A percentile compares a stretch with the other conserved stretches of the same genome.
Evolutionary conservation across 2,797 vertebrate genomes (phyloP).

Genomic region (Eulemur albifrons): DNA sequence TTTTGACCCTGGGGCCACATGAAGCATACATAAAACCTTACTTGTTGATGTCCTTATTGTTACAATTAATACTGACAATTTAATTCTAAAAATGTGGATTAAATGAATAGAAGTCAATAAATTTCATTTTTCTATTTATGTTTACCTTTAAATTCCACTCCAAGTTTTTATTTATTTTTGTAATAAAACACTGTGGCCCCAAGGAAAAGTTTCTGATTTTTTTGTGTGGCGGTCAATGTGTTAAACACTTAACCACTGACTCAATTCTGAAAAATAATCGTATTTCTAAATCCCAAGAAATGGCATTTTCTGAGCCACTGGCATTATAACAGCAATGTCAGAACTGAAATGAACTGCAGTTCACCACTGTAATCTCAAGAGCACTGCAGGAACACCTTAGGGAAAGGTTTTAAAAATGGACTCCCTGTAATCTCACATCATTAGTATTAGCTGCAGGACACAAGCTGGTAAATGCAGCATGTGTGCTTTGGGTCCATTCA

Average conservation of each 20-base stretch:
- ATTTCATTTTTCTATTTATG: no score
- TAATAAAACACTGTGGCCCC: no score
- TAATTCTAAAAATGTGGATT: no score
- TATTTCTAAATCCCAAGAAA: slow-evolving; percentile 33
- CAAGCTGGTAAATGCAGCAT: background rate
- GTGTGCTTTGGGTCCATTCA: background rate
- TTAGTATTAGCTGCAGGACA: background rate
- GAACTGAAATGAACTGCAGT: background rate
- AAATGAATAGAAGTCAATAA: no score
- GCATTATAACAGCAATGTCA: background rate
- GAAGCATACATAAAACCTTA: no score
- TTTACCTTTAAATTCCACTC: no score
- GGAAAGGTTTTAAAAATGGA: background rate
- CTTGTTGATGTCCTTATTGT: no score
- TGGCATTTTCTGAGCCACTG: background rate
- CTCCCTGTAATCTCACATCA: background rate
- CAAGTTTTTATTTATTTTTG: no score
- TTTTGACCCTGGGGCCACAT: no score
- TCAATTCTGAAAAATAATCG: background rate
- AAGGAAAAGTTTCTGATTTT: no score
- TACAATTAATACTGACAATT: no score
- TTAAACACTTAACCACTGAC: background rate
- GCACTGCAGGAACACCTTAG: background rate
- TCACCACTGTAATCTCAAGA: background rate
- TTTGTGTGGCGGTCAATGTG: no score